Conservation (phyloP, 2,797 vertebrate genomes). For the Epinephelus malabaricus region DNA sequence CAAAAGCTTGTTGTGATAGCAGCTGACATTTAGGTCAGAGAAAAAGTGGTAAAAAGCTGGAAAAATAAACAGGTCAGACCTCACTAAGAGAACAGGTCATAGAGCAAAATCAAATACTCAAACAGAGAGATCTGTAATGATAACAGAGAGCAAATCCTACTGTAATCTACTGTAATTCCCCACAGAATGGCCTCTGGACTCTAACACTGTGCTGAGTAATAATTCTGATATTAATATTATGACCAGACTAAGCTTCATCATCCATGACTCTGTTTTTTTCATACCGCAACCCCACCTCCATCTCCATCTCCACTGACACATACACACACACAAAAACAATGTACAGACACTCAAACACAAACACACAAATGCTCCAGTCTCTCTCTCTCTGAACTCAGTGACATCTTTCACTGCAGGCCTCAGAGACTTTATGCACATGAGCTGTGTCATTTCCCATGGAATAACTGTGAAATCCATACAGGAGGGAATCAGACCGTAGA, state of each 20-base stretch:
- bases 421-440: conserved; percentile 1
- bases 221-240: conserved; percentile 37
- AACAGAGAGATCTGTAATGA: conserved; percentile 27
- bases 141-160: conserved; percentile 33
- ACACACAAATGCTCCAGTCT: neutral
- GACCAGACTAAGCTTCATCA: conserved; percentile 35
- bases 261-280: conserved; percentile 24
- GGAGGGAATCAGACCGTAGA: conserved; percentile 18
- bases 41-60: conserved; percentile 18
- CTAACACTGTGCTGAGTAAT: conserved; percentile 39
- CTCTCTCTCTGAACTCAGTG: conserved; percentile 21
- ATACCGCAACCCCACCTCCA: no score
- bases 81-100: conserved; percentile 19
- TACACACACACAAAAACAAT: no score
- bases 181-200: neutral
- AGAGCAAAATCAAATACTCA: conserved; percentile 38
- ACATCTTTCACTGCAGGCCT: conserved; percentile 7
- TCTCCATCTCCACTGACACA: neutral
- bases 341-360: neutral
- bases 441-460: conserved; percentile 20
- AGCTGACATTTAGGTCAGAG: neutral
- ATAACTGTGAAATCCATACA: conserved; percentile 34
- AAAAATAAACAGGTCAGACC: conserved; percentile 27
- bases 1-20: neutral
- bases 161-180: conserved; percentile 42